Evolutionary conservation across 2,113 vertebrate species (phyloP).

Genomic region (Colistium nudipinnis): DNA sequence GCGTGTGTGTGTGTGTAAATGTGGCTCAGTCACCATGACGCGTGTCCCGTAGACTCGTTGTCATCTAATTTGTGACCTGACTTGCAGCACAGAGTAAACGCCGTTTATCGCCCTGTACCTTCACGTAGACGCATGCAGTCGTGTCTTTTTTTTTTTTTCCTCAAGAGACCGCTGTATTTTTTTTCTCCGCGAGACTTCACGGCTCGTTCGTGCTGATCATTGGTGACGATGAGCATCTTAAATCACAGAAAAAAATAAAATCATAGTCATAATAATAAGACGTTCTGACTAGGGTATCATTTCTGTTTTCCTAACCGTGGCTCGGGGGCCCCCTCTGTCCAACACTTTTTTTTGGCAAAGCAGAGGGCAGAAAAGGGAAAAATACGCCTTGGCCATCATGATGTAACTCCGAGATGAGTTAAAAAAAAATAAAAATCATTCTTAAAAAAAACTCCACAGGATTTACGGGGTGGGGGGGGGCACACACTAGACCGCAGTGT

Average conservation of each 20-base stretch:
- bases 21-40: conserved; percentile 43
- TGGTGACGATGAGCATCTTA: background rate
- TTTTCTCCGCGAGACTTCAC: conserved; percentile 9
- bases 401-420: conserved; percentile 57
- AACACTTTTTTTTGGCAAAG: conserved; percentile 46
- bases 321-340: conserved; percentile 8
- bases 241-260: background rate
- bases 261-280: too few relatives aligned
- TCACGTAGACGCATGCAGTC: conserved; percentile 6
- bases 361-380: conserved; percentile 5
- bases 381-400: conserved; percentile 44
- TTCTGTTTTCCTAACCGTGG: conserved; percentile 20
- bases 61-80: conserved; percentile 31
- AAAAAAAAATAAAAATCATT: conserved; percentile 66
- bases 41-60: conserved; percentile 20
- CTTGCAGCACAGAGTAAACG: conserved; percentile 27
- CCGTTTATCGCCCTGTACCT: conserved; percentile 49
- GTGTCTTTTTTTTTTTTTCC: conserved; percentile 31
- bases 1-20: conserved; percentile 29
- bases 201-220: conserved; percentile 2
- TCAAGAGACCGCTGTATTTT: background rate
- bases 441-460: conserved; percentile 44
- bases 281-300: conserved; percentile 1
- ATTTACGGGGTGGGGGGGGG: background rate
- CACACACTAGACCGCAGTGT: conserved; percentile 13